Conservation (phyloP, 2,113 vertebrate species). For the Megaleporinus macrocephalus region DNA sequence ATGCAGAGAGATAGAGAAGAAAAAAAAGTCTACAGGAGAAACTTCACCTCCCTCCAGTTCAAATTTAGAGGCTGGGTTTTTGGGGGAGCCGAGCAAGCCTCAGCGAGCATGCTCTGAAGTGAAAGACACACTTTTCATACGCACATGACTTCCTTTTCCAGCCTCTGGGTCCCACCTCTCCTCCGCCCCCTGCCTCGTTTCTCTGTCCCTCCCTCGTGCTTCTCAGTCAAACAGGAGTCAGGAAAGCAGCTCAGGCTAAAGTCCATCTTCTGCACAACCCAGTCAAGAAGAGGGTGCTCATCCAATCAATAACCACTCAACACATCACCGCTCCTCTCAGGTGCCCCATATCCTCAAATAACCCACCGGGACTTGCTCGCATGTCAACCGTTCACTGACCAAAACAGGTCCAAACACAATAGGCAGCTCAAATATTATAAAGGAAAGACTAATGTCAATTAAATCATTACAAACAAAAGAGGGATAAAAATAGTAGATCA, state of each 20-base stretch:
- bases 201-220: conserved; percentile 63
- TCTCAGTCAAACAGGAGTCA: conserved; percentile 75
- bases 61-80: conserved; percentile 84
- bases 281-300: conserved; percentile 50
- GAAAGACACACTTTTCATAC: conserved; percentile 80
- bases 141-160: conserved; percentile 89
- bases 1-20: conserved; percentile 66
- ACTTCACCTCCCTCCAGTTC: conserved; percentile 78
- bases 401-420: background rate
- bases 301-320: conserved; percentile 44
- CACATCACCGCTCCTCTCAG: conserved; percentile 21
- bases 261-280: conserved; percentile 71
- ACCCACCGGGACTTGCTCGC: background rate
- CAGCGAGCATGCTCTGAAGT: conserved; percentile 85
- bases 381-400: background rate
- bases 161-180: conserved; percentile 62
- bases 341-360: conserved; percentile 1
- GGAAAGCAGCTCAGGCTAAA: conserved; percentile 83
- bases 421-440: background rate
- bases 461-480: background rate
- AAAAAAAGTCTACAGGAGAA: conserved; percentile 78
- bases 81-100: conserved; percentile 68
- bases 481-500: no score
- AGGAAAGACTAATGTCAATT: background rate
- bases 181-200: conserved; percentile 46